These are phyloP conservation scores for Leptinotarsa peninsularis DNA, from an alignment of 2,888 invertebrate species.

Conservation along the genomic window DNA sequence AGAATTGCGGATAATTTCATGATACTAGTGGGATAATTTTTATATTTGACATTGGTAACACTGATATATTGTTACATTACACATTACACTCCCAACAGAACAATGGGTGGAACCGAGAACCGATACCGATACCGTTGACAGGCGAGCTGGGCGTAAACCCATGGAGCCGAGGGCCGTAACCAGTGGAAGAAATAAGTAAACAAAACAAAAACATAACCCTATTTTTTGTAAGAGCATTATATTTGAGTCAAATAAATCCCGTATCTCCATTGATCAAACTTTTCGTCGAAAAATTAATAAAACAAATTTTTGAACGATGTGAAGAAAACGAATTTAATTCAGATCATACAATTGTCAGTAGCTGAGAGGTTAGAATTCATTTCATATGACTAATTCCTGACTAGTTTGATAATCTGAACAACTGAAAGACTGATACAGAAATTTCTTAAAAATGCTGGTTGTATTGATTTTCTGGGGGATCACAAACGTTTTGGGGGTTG, in stretches of 20 bases:
- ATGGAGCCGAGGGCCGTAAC: background rate
- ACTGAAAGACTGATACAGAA: slow-evolving; percentile 41
- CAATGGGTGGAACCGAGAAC: no score
- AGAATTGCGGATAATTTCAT: no score
- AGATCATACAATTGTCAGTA: background rate
- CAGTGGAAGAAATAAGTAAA: background rate
- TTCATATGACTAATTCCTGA: slow-evolving; percentile 24
- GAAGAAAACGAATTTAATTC: slow-evolving; percentile 1
- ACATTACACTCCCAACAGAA: no score
- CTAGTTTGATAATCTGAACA: slow-evolving; percentile 13
- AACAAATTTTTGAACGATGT: background rate
- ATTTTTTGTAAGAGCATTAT: background rate
- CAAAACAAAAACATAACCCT: slow-evolving; percentile 22
- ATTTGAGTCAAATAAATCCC: background rate
- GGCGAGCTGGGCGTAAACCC: background rate
- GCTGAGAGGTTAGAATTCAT: slow-evolving; percentile 2
- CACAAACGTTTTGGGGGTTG: slow-evolving; percentile 32
- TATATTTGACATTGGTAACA: no score
- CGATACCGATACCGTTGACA: no score
- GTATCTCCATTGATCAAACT: slow-evolving; percentile 14
- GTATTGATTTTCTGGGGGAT: slow-evolving; percentile 32
- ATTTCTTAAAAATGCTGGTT: slow-evolving; percentile 33
- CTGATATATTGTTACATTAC: no score
- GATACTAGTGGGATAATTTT: no score
- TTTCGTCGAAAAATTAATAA: background rate